Base-by-base conservation (phyloP, 2,797 vertebrate species). In the Lithobates sylvaticus region DNA sequence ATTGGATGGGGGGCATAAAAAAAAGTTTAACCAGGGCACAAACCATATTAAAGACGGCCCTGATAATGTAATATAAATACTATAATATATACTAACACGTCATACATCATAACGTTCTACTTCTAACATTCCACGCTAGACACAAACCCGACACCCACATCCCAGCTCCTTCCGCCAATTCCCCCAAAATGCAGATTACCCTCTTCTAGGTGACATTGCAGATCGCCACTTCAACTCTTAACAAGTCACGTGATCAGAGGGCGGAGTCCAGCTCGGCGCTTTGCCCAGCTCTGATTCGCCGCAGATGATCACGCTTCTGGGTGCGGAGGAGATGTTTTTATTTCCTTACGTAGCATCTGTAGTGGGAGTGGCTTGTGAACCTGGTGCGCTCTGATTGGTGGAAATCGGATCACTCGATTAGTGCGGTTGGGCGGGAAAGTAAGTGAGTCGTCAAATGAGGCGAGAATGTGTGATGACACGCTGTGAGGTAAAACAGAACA, bases 161-260 rank as follows among this genome's bases (percentile, higher is more conserved):
- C 32, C 32, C 32, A 3, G 32, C 32, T 0, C 3, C 32, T 18
- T 34, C 16, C 27, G 29, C 32, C 70, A 29, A 29, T 23, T 10
- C n/a, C 36, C 39, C 61, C 36, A 64, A 3, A 36, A 36, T 26
- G 15, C 1, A 3, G 7, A 27, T 84, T 85, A 85, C 84, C 84
- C 76, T 79, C 23, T 85, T 18, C 58, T 26, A 50, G 5, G 29
- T 1, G 76, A 68, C 76, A 85, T 85, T 67, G 54, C 8, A 36
- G 39, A 23, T 26, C 27, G 65, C 50, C 77, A n/a, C 18, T 26
- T 21, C 16, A 47, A 34, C 29, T 50, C 44, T 27, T 3, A 0
- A 42, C 16, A 23, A 3, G 78, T 69, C 78, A 79, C 23, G 10
- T 69, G 78, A 79, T 1, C n/a, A 13, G 7, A 16, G 1, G 42